These are phyloP conservation scores for Enteromius trimaculatus DNA, from an alignment of 2,797 vertebrate species.

Conservation along the genomic window DNA sequence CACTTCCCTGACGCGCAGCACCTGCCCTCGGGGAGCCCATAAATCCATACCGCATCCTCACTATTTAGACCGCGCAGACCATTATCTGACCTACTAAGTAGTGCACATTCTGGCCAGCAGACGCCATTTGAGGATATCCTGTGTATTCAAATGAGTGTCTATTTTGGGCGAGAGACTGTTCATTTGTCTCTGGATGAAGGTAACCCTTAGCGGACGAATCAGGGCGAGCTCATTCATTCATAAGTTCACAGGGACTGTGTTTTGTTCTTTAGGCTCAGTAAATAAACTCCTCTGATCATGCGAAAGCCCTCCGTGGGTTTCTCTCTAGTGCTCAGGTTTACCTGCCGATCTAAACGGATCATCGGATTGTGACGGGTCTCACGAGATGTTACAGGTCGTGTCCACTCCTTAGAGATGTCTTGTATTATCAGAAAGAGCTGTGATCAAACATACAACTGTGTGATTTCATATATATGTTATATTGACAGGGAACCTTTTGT, in stretches of 20 bases:
- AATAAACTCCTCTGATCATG: constrained; percentile 2
- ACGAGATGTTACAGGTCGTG: not conserved
- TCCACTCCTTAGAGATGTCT: constrained; percentile 6
- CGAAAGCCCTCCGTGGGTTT: not conserved
- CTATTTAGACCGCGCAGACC: constrained; percentile 1
- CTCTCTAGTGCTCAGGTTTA: not conserved
- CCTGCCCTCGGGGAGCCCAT: constrained; percentile 24
- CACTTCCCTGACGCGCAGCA: not conserved
- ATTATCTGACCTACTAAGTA: constrained; percentile 30
- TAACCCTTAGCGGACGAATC: not conserved
- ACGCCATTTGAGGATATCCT: constrained; percentile 29
- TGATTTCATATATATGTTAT: not conserved
- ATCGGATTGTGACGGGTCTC: not conserved
- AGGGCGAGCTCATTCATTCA: constrained; percentile 4
- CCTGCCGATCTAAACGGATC: not conserved
- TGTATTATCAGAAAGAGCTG: not conserved
- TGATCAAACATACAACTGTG: not conserved
- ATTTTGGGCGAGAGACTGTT: constrained; percentile 15
- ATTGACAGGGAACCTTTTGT: not conserved
- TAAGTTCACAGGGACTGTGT: not conserved
- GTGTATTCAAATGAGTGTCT: constrained; percentile 2
- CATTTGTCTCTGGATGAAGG: not conserved
- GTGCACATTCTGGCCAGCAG: constrained; percentile 7
- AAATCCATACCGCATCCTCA: constrained; percentile 11
- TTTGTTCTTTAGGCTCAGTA: not conserved